Evolutionary conservation across 2,797 vertebrate genomes (phyloP), one percentile per base, ranked within the genome.

Genomic region (Sebastes steindachneri): DNA sequence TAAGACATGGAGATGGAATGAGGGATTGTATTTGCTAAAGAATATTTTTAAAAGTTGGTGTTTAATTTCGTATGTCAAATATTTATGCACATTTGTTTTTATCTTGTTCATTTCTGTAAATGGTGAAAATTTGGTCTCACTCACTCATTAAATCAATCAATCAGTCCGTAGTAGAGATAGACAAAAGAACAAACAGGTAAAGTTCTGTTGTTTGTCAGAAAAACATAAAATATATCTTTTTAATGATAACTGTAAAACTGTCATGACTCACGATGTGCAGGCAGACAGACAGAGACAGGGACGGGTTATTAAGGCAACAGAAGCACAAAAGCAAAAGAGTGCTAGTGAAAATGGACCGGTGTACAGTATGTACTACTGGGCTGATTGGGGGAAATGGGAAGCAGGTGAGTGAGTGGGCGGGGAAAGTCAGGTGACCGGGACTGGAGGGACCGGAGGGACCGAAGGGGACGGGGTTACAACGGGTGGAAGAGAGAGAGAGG

Each of bases 341-440:
- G 15, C 15, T 48, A 0, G 15, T 48, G 45, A 48, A 48, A 48
- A 48, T 0, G 45, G 15, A 0, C 45, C 17, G 3, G 15, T 48
- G 45, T 48, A 26, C 26, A 26, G 26, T 26, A 9, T 21, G n/a
- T 53, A 21, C 19, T 53, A 53, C n/a, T 53, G 57, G 26, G 26
- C 25, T 59, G 25, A 58, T 4, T 28, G 14, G 8, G 55, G 57
- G 57, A 29, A 53, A 5, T 21, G 14, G 57, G 55, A 58, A 28
- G 57, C 25, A 59, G 57, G 26, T 59, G 57, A 57, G 23, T 5
- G 53, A 54, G 54, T 58, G 25, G 25, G 1, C 9, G 25, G 23
- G 12, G 23, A 15, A 26, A 12, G 23, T 57, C 45, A 41, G 37
- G 37, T 41, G 37, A 41, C 37, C 41, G 41, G 41, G 54, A 55